These are phyloP conservation scores for Agapetus fuscipes DNA, from an alignment of 2,888 invertebrate species.

Conservation along the genomic window DNA sequence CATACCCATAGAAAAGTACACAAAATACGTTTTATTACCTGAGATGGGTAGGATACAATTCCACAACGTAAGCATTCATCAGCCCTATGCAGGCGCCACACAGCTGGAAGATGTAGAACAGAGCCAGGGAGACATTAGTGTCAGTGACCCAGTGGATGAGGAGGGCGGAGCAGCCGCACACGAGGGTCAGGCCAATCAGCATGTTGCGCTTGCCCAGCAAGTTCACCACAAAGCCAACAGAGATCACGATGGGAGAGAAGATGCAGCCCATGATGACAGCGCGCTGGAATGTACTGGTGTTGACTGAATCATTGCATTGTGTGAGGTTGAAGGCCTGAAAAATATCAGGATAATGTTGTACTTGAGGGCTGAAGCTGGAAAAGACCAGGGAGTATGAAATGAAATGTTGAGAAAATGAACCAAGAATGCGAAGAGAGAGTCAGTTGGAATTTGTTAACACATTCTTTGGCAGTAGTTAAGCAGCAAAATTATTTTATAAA, in stretches of 20 bases:
- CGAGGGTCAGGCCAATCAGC: conserved; percentile 37
- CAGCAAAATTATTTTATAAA: no score
- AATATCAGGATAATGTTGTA: conserved; percentile 26
- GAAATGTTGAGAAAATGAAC: no score
- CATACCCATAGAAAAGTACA: no score
- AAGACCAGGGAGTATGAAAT: background rate
- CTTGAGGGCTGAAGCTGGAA: background rate
- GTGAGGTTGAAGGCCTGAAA: conserved; percentile 27
- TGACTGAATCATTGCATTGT: conserved; percentile 45
- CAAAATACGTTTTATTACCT: no score
- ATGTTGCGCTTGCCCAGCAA: conserved; percentile 45
- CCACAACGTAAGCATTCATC: conserved; percentile 48
- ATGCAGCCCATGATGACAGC: conserved; percentile 57
- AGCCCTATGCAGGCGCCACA: conserved; percentile 48
- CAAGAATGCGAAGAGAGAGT: no score
- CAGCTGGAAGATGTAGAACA: conserved; percentile 46
- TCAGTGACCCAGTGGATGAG: conserved; percentile 49
- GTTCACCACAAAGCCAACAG: conserved; percentile 52
- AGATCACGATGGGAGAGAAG: conserved; percentile 53
- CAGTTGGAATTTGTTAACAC: no score
- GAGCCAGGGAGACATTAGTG: conserved; percentile 48
- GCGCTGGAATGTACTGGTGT: conserved; percentile 52
- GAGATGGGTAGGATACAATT: conserved; percentile 48
- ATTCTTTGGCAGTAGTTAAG: no score
- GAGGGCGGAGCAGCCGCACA: conserved; percentile 48